phyloP scores from a whole-genome alignment of 2,888 invertebrate species.

The Apotomis capreana region DNA sequence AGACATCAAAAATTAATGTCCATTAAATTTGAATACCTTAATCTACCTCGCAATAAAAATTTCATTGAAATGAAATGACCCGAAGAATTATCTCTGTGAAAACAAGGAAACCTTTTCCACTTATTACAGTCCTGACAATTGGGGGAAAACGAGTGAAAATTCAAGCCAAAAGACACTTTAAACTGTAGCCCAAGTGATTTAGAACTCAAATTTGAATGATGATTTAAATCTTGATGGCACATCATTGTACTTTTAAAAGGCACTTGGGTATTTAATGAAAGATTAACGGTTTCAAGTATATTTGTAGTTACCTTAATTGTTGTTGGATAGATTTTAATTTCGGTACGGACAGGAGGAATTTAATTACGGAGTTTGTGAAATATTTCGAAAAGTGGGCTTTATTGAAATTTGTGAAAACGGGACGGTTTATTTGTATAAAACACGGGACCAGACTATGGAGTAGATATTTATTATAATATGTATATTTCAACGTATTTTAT shows the following conservation, averaged over 20 bases:
- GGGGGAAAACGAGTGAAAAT: slow-evolving; percentile 20
- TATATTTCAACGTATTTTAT: too few species aligned
- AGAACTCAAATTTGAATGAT: slow-evolving; percentile 3
- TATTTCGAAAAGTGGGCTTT: not conserved
- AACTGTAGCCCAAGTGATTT: not conserved
- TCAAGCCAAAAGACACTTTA: not conserved
- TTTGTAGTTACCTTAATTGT: slow-evolving; percentile 17
- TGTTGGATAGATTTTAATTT: slow-evolving; percentile 17
- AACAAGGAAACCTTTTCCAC: slow-evolving; percentile 31
- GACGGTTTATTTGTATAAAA: not conserved
- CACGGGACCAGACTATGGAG: too few species aligned
- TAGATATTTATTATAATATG: too few species aligned
- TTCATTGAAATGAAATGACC: slow-evolving; percentile 26
- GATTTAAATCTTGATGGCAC: not conserved
- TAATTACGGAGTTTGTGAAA: not conserved
- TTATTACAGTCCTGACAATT: slow-evolving; percentile 31
- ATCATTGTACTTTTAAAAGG: slow-evolving; percentile 28
- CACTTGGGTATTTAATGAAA: slow-evolving; percentile 29
- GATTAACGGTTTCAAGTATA: slow-evolving; percentile 24
- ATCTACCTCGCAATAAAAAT: not conserved
- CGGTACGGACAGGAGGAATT: not conserved
- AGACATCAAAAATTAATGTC: not conserved
- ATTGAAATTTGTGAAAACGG: not conserved
- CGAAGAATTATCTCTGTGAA: slow-evolving; percentile 22
- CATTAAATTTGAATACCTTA: not conserved